These are phyloP conservation scores for Nebria salina DNA, from an alignment of 2,888 invertebrate genomes.

Conservation along the genomic window DNA sequence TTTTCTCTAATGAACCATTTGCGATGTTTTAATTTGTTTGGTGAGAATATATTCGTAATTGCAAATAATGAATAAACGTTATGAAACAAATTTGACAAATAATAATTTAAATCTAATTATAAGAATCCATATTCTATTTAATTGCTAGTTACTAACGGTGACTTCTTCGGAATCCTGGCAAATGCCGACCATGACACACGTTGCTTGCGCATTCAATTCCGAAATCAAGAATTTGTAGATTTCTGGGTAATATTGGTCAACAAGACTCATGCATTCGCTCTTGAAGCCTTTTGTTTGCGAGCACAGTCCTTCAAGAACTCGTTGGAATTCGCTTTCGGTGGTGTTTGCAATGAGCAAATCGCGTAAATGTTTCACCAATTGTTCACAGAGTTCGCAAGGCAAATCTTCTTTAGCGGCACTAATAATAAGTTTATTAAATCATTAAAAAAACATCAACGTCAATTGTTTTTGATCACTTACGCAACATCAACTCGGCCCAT, in stretches of 20 bases:
- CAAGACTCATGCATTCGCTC: conserved; percentile 78
- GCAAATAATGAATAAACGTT: too few species aligned
- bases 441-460: conserved; percentile 18
- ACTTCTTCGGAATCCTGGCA: conserved; percentile 64
- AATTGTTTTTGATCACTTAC: conserved; percentile 51
- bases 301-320: conserved; percentile 80
- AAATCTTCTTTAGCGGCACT: conserved; percentile 66
- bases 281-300: conserved; percentile 80
- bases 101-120: too few species aligned
- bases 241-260: conserved; percentile 79
- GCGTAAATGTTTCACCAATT: conserved; percentile 80
- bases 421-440: conserved; percentile 4
- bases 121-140: neutral
- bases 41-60: too few species aligned
- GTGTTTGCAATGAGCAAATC: conserved; percentile 86
- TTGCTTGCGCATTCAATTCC: conserved; percentile 73
- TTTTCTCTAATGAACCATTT: too few species aligned
- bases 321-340: conserved; percentile 82
- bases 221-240: conserved; percentile 77
- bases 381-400: conserved; percentile 87
- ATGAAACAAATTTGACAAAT: neutral
- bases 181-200: conserved; percentile 77
- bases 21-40: too few species aligned
- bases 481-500: conserved; percentile 67
- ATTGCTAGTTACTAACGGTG: conserved; percentile 51